phyloP scores from a whole-genome alignment of 2,113 vertebrate genomes.

The Crocuta crocuta region DNA sequence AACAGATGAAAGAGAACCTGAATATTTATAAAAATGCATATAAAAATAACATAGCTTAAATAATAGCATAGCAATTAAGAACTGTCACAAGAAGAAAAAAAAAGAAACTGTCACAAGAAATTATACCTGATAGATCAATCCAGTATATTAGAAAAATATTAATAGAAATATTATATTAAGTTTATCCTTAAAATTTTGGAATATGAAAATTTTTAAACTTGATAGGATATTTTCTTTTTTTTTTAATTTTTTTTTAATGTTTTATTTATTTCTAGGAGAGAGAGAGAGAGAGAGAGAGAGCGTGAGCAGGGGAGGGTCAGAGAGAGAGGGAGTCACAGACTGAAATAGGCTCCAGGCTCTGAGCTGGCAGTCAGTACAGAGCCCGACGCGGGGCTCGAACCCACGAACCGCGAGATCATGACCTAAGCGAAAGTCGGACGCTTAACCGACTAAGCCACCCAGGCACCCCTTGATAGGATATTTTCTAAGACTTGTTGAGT shows the following conservation, averaged over 20 bases:
- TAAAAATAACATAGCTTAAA: conserved; percentile 38
- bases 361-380: too few species aligned
- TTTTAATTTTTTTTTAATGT: too few species aligned
- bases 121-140: background rate
- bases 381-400: too few species aligned
- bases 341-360: too few species aligned
- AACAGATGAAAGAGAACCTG: conserved; percentile 98
- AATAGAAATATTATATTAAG: background rate
- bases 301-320: too few species aligned
- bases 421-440: too few species aligned
- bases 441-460: too few species aligned
- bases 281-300: too few species aligned
- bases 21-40: conserved; percentile 61
- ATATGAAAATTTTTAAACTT: background rate
- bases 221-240: background rate
- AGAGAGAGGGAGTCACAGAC: too few species aligned
- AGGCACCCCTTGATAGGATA: background rate
- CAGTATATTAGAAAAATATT: background rate
- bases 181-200: background rate
- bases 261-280: too few species aligned
- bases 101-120: conserved; percentile 16
- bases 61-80: background rate
- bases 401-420: too few species aligned
- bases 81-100: background rate
- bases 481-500: background rate